Evolutionary conservation across 2,113 vertebrate species (phyloP).

Genomic region (Podocnemis expansa): DNA sequence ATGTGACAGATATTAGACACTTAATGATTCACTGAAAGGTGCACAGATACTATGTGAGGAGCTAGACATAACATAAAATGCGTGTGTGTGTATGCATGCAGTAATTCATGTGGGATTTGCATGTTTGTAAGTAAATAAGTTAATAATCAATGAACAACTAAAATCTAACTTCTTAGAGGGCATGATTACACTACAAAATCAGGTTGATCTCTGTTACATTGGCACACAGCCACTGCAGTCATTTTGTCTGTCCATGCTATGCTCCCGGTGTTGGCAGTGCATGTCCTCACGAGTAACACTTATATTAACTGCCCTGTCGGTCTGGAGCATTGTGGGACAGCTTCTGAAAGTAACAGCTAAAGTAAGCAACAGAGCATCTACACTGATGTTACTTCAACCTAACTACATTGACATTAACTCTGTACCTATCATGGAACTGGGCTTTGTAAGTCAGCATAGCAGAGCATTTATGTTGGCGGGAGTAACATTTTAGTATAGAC

Average conservation of each 20-base stretch:
- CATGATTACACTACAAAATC: background rate
- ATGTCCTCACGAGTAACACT: background rate
- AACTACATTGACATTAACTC: background rate
- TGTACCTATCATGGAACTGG: background rate
- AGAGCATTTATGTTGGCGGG: background rate
- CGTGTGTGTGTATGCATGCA: background rate
- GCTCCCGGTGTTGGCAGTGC: background rate
- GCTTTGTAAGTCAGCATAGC: background rate
- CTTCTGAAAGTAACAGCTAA: background rate
- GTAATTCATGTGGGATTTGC: background rate
- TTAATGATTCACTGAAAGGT: background rate
- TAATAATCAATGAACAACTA: background rate
- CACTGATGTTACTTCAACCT: background rate
- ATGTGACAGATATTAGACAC: background rate
- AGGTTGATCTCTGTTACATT: background rate
- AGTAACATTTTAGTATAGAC: background rate
- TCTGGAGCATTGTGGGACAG: background rate
- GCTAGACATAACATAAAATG: background rate
- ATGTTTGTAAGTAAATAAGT: background rate
- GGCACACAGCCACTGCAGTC: background rate
- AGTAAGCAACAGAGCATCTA: background rate
- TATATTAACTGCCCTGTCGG: background rate
- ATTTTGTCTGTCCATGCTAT: background rate
- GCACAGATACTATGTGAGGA: background rate
- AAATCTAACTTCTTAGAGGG: background rate